Conservation (phyloP, 2,888 invertebrate species). For the Ectemnius continuus region DNA sequence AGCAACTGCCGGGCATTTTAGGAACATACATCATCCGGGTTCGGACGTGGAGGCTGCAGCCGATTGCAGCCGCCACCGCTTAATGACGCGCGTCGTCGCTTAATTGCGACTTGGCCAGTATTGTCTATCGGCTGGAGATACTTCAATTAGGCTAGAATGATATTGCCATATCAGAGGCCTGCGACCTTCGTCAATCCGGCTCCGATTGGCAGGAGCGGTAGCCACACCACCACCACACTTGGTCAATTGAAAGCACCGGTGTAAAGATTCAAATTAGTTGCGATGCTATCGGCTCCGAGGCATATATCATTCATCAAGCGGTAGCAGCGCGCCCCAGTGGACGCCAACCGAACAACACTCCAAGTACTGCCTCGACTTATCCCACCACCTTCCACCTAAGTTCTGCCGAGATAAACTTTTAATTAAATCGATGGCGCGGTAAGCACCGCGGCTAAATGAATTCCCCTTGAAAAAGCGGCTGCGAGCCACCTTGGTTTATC, state of each 20-base stretch:
- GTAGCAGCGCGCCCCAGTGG: no score
- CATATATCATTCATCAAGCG: constrained; percentile 6
- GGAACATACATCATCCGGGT: constrained; percentile 38
- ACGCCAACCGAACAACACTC: background rate
- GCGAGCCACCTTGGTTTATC: constrained; percentile 3
- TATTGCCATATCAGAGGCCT: background rate
- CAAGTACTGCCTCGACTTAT: background rate
- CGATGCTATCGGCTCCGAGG: background rate
- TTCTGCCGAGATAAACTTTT: background rate
- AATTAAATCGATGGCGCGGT: background rate
- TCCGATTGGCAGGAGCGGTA: background rate
- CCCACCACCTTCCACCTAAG: background rate
- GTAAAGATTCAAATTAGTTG: background rate
- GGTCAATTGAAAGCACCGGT: background rate
- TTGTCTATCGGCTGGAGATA: constrained; percentile 26
- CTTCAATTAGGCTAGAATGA: constrained; percentile 37
- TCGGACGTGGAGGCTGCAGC: constrained; percentile 29
- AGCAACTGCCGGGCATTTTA: constrained; percentile 9
- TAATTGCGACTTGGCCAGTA: constrained; percentile 29
- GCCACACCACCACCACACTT: no score
- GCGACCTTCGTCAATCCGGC: background rate
- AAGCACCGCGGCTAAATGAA: constrained; percentile 11
- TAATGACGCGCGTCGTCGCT: constrained; percentile 32
- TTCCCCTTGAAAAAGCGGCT: constrained; percentile 20
- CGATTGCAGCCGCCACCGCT: background rate